Conservation (phyloP, 2,888 invertebrate species). For the Rotaria macrura region DNA sequence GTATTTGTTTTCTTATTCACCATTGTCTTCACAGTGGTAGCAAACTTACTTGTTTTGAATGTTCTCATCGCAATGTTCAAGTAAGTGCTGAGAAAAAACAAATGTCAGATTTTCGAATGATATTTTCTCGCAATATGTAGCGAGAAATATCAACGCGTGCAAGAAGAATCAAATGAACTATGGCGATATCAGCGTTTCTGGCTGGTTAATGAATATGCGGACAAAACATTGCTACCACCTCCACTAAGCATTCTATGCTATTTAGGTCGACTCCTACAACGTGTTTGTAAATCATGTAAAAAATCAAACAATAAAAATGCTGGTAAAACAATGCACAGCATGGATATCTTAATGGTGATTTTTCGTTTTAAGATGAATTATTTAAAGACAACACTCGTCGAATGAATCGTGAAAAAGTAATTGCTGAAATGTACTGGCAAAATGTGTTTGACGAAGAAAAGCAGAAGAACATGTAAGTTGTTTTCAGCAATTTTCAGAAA, state of each 20-base stretch:
- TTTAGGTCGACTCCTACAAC: background rate
- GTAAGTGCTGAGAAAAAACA: background rate
- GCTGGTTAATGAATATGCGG: background rate
- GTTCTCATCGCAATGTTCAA: conserved; percentile 2
- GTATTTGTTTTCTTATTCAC: background rate
- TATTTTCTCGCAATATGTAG: background rate
- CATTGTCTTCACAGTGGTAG: background rate
- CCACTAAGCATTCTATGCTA: background rate
- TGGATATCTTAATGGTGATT: background rate
- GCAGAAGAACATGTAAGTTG: background rate
- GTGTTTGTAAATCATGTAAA: background rate
- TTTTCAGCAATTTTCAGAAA: background rate
- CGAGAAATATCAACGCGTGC: background rate
- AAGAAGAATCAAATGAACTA: background rate
- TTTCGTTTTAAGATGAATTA: background rate
- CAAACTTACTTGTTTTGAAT: background rate
- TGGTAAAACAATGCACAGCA: background rate
- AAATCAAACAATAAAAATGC: background rate
- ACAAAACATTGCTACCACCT: background rate
- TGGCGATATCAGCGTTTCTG: background rate
- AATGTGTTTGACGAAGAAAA: background rate
- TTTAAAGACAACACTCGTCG: background rate
- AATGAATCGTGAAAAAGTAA: background rate
- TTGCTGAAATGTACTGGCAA: background rate
- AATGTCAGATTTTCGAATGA: background rate